These are phyloP conservation scores for Gnathonemus echidnorhynchus DNA, from an alignment of 2,113 vertebrate genomes.

Conservation along the genomic window DNA sequence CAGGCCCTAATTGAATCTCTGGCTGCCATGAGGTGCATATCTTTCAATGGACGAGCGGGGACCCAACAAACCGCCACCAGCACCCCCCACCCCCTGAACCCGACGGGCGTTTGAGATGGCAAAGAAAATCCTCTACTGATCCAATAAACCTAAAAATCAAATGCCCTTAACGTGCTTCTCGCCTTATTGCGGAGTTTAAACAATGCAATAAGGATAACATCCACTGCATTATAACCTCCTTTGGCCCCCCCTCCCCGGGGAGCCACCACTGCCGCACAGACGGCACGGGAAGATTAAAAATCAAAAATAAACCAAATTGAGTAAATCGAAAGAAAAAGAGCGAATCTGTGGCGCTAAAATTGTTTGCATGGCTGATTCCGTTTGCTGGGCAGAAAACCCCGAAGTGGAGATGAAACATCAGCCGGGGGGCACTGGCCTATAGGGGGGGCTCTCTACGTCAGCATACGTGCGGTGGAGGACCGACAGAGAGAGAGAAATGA, in stretches of 20 bases:
- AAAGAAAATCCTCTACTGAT: slow-evolving; percentile 53
- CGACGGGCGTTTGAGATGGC: slow-evolving; percentile 30
- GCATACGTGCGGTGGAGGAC: not conserved
- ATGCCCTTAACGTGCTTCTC: slow-evolving; percentile 61
- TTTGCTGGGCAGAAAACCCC: slow-evolving; percentile 26
- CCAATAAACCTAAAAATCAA: slow-evolving; percentile 61
- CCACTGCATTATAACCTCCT: slow-evolving; percentile 56
- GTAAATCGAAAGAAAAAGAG: slow-evolving; percentile 15
- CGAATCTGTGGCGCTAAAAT: slow-evolving; percentile 52
- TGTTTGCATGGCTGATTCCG: slow-evolving; percentile 47
- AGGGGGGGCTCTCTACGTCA: slow-evolving; percentile 15
- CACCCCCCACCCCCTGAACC: slow-evolving; percentile 49
- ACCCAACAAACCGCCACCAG: slow-evolving; percentile 18
- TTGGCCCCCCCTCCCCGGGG: slow-evolving; percentile 50
- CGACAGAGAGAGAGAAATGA: not conserved
- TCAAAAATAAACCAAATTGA: slow-evolving; percentile 19
- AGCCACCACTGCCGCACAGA: slow-evolving; percentile 52
- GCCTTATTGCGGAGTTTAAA: slow-evolving; percentile 64
- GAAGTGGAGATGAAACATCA: slow-evolving; percentile 56
- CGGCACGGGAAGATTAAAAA: slow-evolving; percentile 42
- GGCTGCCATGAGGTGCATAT: slow-evolving; percentile 57
- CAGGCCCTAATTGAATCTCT: slow-evolving; percentile 65
- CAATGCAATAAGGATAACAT: slow-evolving; percentile 63
- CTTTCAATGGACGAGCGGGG: slow-evolving; percentile 52
- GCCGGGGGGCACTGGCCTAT: slow-evolving; percentile 36